These are phyloP conservation scores for rabbit (Oryctolagus cuniculus) DNA, from an alignment of 2,113 vertebrate genomes.

Conservation along the genomic window DNA sequence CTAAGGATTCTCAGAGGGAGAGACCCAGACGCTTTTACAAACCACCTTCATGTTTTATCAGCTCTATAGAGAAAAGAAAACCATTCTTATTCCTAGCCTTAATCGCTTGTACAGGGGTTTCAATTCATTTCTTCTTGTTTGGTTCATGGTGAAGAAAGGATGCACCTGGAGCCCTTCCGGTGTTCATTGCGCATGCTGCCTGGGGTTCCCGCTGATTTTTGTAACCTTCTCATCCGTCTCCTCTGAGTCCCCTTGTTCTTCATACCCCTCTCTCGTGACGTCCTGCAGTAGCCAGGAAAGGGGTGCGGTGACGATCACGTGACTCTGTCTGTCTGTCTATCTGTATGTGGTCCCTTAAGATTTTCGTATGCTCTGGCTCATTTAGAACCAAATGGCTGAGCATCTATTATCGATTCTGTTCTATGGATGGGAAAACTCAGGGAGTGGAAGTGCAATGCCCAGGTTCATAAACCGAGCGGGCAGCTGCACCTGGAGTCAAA, in stretches of 20 bases:
- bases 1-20: slow-evolving; percentile 38
- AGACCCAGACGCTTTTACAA: slow-evolving; percentile 4
- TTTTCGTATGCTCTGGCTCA: neutral
- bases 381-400: neutral
- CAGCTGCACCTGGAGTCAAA: neutral
- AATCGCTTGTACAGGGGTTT: neutral
- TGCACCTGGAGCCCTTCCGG: slow-evolving; percentile 42
- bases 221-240: slow-evolving; percentile 31
- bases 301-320: neutral
- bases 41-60: slow-evolving; percentile 29
- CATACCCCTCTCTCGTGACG: slow-evolving; percentile 2
- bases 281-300: neutral
- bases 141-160: slow-evolving; percentile 12
- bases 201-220: neutral
- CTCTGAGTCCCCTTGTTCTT: slow-evolving; percentile 6
- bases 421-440: neutral
- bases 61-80: slow-evolving; percentile 4
- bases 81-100: slow-evolving; percentile 30
- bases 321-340: neutral
- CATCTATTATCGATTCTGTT: slow-evolving; percentile 30
- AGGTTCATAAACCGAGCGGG: slow-evolving; percentile 35
- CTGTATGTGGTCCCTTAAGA: neutral
- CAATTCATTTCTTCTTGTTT: slow-evolving; percentile 57
- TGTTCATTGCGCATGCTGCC: neutral
- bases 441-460: slow-evolving; percentile 5